Evolutionary conservation across 2,113 vertebrate species (phyloP), one percentile per base, ranked within the genome.

Genomic region (Sturnira hondurensis): DNA sequence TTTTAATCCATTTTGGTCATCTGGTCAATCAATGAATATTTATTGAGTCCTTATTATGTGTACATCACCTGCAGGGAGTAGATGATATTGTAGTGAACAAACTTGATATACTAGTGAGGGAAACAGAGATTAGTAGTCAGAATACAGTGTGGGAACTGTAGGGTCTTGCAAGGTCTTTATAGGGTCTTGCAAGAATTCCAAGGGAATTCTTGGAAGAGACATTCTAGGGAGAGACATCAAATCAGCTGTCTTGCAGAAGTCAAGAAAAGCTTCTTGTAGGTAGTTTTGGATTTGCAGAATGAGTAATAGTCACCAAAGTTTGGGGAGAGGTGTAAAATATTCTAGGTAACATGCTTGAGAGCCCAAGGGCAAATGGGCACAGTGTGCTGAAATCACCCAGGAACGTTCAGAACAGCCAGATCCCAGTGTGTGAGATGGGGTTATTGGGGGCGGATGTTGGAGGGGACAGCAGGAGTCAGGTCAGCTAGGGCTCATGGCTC

Each of bases 1-100:
- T 90, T 92, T 90, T 87, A 96, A 82, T 87, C 22, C 26, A 74
- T 74, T 77, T 93, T 67, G 13, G 4, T 89, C 63, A 86, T 56
- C 56, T 86, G 50, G 28, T 52, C 26, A 36, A 82, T 54, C 28
- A 20, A 1, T 92, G 56, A 28, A 5, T 65, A 73, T 77, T 71
- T 91, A 19, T 47, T 41, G 11, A 54, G 26, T 78, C 61, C 67
- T 63, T 77, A 70, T 81, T 52, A 38, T 45, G 7, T 86, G 5
- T 14, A 47, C 1, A 85, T 38, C 31, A 41, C 24, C 77, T 50
- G 2, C n/a, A 70, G 84, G 20, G 4, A 74, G 3, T 92, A 74
- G 58, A 70, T 4, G 2, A 36, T 87, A 61, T 50, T 47, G 41
- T 45, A 73, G 47, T 76, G 77, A 93, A 76, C 19, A 78, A 50